Evolutionary conservation across 2,113 vertebrate species (phyloP), one percentile per base, ranked within the genome.

Genomic region (Ranitomeya imitator): DNA sequence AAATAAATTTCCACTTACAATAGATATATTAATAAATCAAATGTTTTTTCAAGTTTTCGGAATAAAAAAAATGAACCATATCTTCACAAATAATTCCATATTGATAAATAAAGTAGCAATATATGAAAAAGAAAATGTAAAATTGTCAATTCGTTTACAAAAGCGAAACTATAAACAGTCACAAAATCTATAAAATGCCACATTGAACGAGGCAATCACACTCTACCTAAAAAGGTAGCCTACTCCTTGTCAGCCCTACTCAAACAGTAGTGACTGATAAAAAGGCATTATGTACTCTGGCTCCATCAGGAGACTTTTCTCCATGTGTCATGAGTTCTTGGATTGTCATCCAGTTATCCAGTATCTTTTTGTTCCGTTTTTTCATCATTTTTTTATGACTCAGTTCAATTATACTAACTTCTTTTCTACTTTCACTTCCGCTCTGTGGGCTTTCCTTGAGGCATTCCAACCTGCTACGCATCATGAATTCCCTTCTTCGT

Each of bases 271-370:
- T 99, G 94, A 99, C 98, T 51, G 98, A 99, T 89, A 99, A 94
- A 94, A 99, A 99, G 95, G 98, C 97, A 91, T 98, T 99, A 92
- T 97, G 96, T 69, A 97, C 96, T 91, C 95, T 95, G 15, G 96
- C 95, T 90, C 96, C 98, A 0, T 99, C 98, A 0, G 97, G 96
- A 55, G 97, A 98, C 91, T 97, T 99, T 85, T 97, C 96, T 83
- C 97, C 98, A 0, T 99, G 98, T 88, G 97, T 98, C 97, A 99
- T 99, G 91, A 99, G 95, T 95, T 99, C 98, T 95, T 99, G 98
- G 91, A 99, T 99, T 88, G 98, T 99, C 98, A 99, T 99, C 98
- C 98, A 99, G 94, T 98, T 99, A 93, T 99, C 98, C 92, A 99
- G 94, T 89, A 99, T 99, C 94, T 99, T 99, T 95, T 97, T 99